Evolutionary conservation across 2,797 vertebrate species (phyloP).

Genomic region (Alcedo quadribrachys): DNA sequence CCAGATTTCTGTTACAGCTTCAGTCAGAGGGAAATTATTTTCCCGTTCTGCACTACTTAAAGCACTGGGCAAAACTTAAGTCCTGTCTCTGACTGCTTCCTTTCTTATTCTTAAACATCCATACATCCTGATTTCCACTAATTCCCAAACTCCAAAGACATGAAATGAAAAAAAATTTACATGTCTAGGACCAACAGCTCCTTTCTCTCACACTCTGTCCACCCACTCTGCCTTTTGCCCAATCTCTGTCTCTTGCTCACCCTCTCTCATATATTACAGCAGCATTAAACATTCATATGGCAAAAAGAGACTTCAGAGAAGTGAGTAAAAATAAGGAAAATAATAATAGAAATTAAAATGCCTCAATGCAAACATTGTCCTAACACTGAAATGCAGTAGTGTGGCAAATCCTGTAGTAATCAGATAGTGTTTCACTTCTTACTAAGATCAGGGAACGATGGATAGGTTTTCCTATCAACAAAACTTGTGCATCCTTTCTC

Average conservation of each 20-base stretch:
- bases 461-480: neutral
- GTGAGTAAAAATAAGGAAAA: neutral
- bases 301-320: neutral
- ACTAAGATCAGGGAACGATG: neutral
- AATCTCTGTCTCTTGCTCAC: neutral
- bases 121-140: neutral
- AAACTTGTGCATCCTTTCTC: neutral
- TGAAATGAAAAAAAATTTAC: neutral
- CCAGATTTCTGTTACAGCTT: neutral
- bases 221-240: rapidly evolving
- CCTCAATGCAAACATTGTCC: neutral
- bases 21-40: neutral
- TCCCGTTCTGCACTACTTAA: neutral
- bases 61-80: neutral
- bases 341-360: neutral
- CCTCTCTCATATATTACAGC: neutral
- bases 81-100: neutral
- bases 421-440: neutral
- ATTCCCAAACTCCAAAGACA: neutral
- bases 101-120: neutral
- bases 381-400: neutral
- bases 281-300: neutral
- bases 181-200: neutral
- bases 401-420: neutral
- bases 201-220: neutral